Evolutionary conservation across 2,797 vertebrate genomes (phyloP), one percentile per base, ranked within the genome.

Genomic region (Xiphorhynchus erythropygius): DNA sequence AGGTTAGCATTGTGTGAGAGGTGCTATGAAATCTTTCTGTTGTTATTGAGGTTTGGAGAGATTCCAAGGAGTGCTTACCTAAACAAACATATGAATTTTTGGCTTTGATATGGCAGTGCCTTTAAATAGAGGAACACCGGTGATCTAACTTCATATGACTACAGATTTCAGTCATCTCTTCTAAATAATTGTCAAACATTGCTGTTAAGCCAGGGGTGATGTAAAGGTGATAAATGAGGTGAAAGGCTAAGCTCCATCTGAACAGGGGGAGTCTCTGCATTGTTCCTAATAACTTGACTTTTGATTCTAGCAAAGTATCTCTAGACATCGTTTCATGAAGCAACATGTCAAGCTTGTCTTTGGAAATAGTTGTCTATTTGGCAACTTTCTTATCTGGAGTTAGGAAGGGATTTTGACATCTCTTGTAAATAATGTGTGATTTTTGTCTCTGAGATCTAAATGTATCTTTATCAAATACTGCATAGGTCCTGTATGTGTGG

Each of bases 121-220:
- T 73, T 68, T 59, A n/a, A 50, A 21, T 5, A 75, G 28, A 52
- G 42, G 25, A 77, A 12, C 63, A 35, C 10, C 13, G 15, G 16
- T 37, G 28, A 8, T 59, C 13, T 73, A 44, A 41, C 21, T 39
- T 28, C 8, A 1, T 17, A 7, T 64, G 37, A 42, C 28, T 56
- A 13, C 30, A 60, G 17, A 18, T 68, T 70, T 78, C 32, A 42
- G 69, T 71, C 24, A n/a, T 57, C 7, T 65, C 67, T 81, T 63
- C 28, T 6, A 28, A 76, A 10, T 47, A 57, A 37, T 49, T 0
- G 0, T n/a, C 12, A 12, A 30, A 33, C 18, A 13, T 15, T 44
- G 42, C 17, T 56, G 1, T 81, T 60, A 39, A 67, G 37, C 44
- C 64, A 59, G 41, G 65, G 52, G 18, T 74, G 41, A 59, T 37